Conservation (phyloP, 1,140 invertebrate genomes). For the Penaeus japonicus region DNA sequence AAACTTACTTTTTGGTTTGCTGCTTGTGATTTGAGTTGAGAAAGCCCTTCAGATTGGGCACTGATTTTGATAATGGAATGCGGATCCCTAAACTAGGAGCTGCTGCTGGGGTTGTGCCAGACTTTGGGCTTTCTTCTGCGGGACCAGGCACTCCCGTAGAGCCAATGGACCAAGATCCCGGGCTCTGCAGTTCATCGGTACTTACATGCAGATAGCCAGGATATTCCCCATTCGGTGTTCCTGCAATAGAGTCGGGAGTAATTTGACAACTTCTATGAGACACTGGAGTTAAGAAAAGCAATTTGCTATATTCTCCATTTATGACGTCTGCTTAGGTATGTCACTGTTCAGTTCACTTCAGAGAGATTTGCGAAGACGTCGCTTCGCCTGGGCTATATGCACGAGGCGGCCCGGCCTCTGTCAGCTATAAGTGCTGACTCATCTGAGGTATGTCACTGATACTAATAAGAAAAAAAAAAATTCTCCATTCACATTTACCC, state of each 20-base stretch:
- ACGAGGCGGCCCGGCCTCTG: too few species aligned
- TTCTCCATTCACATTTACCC: not conserved
- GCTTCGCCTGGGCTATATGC: too few species aligned
- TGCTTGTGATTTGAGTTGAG: slow-evolving; percentile 34
- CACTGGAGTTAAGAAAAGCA: not conserved
- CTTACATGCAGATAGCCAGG: not conserved
- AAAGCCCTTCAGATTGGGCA: slow-evolving; percentile 38
- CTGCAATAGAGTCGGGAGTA: not conserved
- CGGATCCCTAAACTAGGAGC: not conserved
- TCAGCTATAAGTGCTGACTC: too few species aligned
- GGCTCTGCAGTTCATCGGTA: slow-evolving; percentile 22
- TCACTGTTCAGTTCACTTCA: too few species aligned
- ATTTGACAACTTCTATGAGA: not conserved
- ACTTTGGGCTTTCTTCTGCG: not conserved
- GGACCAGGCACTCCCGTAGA: slow-evolving; percentile 27
- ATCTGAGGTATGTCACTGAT: too few species aligned
- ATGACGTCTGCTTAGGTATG: too few species aligned
- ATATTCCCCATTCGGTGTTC: not conserved
- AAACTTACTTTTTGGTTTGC: slow-evolving; percentile 46
- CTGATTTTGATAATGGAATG: slow-evolving; percentile 32
- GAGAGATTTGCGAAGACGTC: too few species aligned
- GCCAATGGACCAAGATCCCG: slow-evolving; percentile 30
- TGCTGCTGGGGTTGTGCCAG: not conserved
- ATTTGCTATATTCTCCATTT: not conserved
- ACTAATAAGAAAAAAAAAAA: not conserved